Conservation (phyloP, 2,113 vertebrate genomes). For the zebrafish (Danio rerio) region GRCz12tu NC_133182.1:41561501-41562000, state of each 20-base stretch:
- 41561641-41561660: no score
- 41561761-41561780: not conserved
- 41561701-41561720: not conserved
- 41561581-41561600: no score
- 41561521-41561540: no score
- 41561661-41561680: not conserved
- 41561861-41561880: conserved; percentile 48
- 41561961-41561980: conserved; percentile 19
- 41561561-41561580: no score
- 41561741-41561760: not conserved
- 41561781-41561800: conserved; percentile 2
- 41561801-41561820: not conserved
- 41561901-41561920: conserved; percentile 53
- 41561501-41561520: no score
- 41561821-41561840: conserved; percentile 33
- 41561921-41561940: conserved; percentile 46
- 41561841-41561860: conserved; percentile 32
- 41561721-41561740: not conserved
- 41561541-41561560: no score
- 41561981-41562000: not conserved
- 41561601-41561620: no score
- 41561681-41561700: not conserved
- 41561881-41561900: conserved; percentile 55
- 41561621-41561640: no score
- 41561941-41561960: conserved; percentile 18